Percentiles rank a stretch among this genome's conserved stretches.
Conservation (phyloP, 2,797 vertebrate genomes). For the Falco rusticolus region DNA sequence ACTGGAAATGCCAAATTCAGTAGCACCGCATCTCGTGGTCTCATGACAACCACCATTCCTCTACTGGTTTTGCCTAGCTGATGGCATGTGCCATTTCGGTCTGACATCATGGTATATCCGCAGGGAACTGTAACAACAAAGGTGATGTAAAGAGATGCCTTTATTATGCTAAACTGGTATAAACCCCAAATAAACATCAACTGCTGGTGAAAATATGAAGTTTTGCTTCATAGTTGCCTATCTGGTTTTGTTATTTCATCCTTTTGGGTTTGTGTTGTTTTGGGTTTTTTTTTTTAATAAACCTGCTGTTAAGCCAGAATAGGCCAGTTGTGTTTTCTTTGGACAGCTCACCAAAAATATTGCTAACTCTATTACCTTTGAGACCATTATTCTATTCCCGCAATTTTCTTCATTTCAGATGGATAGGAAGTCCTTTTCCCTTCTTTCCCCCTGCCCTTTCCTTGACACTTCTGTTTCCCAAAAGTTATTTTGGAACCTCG, state of each 20-base stretch:
- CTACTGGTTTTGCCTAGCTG: background rate
- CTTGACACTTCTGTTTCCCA: background rate
- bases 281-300: background rate
- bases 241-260: background rate
- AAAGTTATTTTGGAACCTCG: background rate
- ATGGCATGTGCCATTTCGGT: background rate
- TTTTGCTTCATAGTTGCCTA: background rate
- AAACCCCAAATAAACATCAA: background rate
- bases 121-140: background rate
- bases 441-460: accelerated
- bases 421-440: background rate
- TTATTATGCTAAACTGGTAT: accelerated
- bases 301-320: background rate
- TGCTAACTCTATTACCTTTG: background rate
- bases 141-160: background rate
- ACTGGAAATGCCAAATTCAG: background rate
- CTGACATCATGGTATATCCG: background rate
- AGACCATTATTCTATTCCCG: background rate
- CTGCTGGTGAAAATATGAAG: background rate
- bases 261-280: background rate
- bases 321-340: background rate
- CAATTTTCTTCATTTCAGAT: background rate
- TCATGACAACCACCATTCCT: background rate
- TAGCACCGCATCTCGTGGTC: background rate
- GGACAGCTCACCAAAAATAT: background rate